Conservation (phyloP, 2,888 invertebrate genomes). For the Eristalinus sepulchralis region DNA sequence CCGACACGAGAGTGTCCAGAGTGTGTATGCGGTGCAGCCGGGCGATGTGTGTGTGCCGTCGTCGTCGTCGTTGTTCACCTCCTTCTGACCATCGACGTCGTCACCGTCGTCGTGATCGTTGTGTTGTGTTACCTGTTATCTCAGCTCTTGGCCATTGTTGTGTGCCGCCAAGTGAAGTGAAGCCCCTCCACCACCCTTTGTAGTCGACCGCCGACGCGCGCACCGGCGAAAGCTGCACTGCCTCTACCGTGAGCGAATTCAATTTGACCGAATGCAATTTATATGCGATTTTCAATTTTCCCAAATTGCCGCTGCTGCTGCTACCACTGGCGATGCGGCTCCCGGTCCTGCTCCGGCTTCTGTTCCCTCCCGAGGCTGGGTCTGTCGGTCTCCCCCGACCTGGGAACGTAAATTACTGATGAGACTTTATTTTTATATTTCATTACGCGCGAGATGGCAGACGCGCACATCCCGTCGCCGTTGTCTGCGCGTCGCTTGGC, state of each 20-base stretch:
- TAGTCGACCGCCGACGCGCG: constrained; percentile 61
- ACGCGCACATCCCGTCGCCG: constrained; percentile 5
- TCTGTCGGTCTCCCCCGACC: not conserved
- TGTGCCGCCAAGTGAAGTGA: constrained; percentile 58
- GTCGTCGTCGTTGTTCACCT: not conserved
- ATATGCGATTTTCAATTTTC: constrained; percentile 71
- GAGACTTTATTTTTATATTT: constrained; percentile 70
- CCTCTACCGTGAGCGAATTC: constrained; percentile 55
- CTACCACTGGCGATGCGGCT: not conserved
- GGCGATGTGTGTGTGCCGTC: not conserved
- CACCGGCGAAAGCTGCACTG: not conserved
- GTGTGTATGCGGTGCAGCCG: constrained; percentile 19
- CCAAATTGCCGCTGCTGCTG: constrained; percentile 59
- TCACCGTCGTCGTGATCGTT: constrained; percentile 45
- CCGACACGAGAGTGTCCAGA: constrained; percentile 58
- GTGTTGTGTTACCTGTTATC: constrained; percentile 66
- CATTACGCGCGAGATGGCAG: constrained; percentile 58
- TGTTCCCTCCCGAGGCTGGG: constrained; percentile 42
- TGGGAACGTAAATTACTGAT: constrained; percentile 64
- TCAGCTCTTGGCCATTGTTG: constrained; percentile 59
- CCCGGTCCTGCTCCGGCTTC: constrained; percentile 21
- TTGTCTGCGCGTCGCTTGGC: constrained; percentile 56
- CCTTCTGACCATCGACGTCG: not conserved
- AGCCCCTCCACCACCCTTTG: constrained; percentile 58
- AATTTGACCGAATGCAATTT: constrained; percentile 71